Base-by-base conservation (phyloP, 2,888 invertebrate genomes). In the Rhagium mordax region DNA sequence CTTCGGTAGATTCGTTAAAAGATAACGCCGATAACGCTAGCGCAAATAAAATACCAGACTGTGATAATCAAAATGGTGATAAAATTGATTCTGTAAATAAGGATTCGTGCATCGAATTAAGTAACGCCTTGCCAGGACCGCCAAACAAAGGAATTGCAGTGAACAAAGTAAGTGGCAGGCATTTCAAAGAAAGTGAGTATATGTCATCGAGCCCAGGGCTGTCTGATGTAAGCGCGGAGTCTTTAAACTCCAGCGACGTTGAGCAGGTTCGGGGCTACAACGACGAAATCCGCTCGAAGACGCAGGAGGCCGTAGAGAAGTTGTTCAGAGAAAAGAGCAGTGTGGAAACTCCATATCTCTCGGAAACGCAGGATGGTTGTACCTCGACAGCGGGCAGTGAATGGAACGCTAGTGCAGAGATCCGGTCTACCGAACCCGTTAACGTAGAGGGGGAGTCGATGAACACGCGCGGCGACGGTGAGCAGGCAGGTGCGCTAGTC, bases 401-500 rank as follows among this genome's bases (percentile, higher is more conserved):
- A 81, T 81, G 82, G 83, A 84, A 83, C 83, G 80, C 78, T 79
- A 79, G 78, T 78, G 74, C 78, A 77, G 79, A 82, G 83, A 85
- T 85, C 84, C 85, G 85, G 85, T 86, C 86, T 81, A 80, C 67
- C 82, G 85, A 84, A 82, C 81, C 84, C 84, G 84, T 84, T 82
- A 82, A 66, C 73, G 79, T 76, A 76, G 84, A 77, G 85, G 84
- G 84, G 84, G 84, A 79, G 81, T 82, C 79, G 83, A 55, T 66
- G 74, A 79, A 79, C 76, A 74, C 80, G 77, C 78, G 80, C 81
- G 77, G 71, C 71, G 89, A 87, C 87, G 89, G 89, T 88, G 74
- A 65, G 61, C 88, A 85, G 75, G 79, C 82, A 81, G 81, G 82
- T 88, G 89, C 84, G 88, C 88, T 88, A 81, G 84, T 83, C 72